These are phyloP conservation scores for Echinarachnius parma DNA, from an alignment of 53 echinoderm and acorn worm genomes.

Conservation along the genomic window DNA sequence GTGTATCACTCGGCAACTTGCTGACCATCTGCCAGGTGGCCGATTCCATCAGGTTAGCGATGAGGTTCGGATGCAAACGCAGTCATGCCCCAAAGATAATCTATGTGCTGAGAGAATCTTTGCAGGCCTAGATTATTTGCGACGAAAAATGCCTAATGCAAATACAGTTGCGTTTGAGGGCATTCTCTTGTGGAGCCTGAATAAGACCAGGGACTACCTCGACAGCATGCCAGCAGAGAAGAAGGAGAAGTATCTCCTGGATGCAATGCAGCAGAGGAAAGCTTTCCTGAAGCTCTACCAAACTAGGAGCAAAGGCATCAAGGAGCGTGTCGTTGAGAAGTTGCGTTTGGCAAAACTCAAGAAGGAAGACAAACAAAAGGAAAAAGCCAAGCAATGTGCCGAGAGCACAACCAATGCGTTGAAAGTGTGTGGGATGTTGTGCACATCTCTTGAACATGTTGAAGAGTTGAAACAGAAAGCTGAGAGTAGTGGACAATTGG, in stretches of 20 bases:
- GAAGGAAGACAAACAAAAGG: conserved; percentile 29
- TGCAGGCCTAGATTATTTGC: conserved; percentile 40
- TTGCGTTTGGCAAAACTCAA: conserved; percentile 2
- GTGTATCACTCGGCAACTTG: conserved; percentile 44
- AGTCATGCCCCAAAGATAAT: conserved; percentile 16
- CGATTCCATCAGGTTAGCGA: conserved; percentile 35
- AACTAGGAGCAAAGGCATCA: conserved; percentile 35
- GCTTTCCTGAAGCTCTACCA: conserved; percentile 49
- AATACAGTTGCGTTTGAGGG: conserved; percentile 41
- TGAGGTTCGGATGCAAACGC: conserved; percentile 9
- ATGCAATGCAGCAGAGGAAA: conserved; percentile 40
- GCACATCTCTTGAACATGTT: too few species aligned
- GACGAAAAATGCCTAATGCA: conserved; percentile 41
- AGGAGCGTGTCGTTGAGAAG: conserved; percentile 21
- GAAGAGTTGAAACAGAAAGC: too few species aligned
- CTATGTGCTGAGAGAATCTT: conserved; percentile 32
- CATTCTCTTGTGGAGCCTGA: conserved; percentile 34
- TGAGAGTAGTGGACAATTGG: too few species aligned
- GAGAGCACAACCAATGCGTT: too few species aligned
- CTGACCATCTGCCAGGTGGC: conserved; percentile 48
- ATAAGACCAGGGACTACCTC: conserved; percentile 36
- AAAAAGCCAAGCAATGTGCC: conserved; percentile 46
- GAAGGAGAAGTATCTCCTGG: conserved; percentile 8
- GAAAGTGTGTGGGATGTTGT: too few species aligned
- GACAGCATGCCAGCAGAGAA: conserved; percentile 26